These are phyloP conservation scores for Catocala sponsa DNA, from an alignment of 2,888 invertebrate species.

Conservation along the genomic window DNA sequence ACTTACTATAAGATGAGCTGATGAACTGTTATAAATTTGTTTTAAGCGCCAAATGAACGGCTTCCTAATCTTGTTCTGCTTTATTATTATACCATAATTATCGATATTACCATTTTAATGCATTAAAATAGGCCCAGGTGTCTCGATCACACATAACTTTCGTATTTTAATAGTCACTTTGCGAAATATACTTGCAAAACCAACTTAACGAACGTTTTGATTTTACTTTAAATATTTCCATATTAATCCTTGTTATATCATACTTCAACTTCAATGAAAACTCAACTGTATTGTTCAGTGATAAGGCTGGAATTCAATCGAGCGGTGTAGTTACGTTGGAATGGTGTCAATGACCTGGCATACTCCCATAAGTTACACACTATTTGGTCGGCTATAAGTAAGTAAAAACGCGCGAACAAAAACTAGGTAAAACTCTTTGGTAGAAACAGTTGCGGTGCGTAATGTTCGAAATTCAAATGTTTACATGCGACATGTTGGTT, in stretches of 20 bases:
- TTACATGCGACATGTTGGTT: constrained; percentile 13
- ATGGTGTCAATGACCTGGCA: constrained; percentile 69
- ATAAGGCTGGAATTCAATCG: constrained; percentile 31
- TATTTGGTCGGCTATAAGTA: constrained; percentile 56
- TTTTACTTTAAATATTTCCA: constrained; percentile 36
- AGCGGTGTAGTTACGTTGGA: constrained; percentile 41
- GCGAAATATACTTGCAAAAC: constrained; percentile 14
- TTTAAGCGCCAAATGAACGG: not conserved
- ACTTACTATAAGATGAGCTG: not conserved
- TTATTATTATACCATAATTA: constrained; percentile 3
- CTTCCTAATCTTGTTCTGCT: not conserved
- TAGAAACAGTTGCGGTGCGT: constrained; percentile 39
- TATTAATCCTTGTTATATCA: constrained; percentile 38
- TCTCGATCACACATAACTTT: constrained; percentile 17
- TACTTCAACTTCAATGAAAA: constrained; percentile 11
- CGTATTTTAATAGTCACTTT: constrained; percentile 12
- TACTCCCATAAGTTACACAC: constrained; percentile 63
- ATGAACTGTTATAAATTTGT: not conserved
- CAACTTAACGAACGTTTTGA: constrained; percentile 23
- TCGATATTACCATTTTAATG: constrained; percentile 7
- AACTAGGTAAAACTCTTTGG: constrained; percentile 44
- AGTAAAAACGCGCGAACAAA: constrained; percentile 45
- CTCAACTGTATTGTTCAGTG: constrained; percentile 11
- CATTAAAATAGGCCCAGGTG: constrained; percentile 4
- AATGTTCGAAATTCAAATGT: constrained; percentile 33